phyloP scores from a whole-genome alignment of 2,113 vertebrate genomes.

The Motacilla tschutschensis region DNA sequence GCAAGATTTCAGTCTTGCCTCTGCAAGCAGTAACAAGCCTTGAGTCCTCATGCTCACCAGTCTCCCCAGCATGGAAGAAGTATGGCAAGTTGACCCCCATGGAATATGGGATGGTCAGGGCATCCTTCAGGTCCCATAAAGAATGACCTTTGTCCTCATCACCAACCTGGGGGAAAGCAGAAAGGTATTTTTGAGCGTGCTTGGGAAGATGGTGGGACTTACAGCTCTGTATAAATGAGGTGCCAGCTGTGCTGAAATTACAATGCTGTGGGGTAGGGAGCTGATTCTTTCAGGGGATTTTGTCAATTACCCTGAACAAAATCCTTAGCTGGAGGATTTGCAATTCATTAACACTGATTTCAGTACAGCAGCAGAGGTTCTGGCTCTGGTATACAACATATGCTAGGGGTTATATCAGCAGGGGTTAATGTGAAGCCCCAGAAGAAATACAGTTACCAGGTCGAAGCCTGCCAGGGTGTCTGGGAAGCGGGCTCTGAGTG shows the following conservation, averaged over 20 bases:
- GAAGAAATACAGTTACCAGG: conserved; percentile 74
- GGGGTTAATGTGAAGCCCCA: neutral
- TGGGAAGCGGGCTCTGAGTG: conserved; percentile 77
- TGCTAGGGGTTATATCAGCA: neutral
- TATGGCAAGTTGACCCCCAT: conserved; percentile 77
- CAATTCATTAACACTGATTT: neutral
- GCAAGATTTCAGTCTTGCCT: neutral
- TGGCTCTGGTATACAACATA: neutral
- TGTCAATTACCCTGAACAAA: neutral
- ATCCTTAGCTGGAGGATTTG: conserved; percentile 10
- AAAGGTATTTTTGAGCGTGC: neutral
- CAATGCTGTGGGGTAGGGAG: neutral
- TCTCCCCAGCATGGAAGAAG: conserved; percentile 93
- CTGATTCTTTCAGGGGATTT: neutral
- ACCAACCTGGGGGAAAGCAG: conserved; percentile 78
- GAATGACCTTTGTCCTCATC: conserved; percentile 83
- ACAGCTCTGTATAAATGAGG: neutral
- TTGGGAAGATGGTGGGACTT: neutral
- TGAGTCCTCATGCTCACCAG: conserved; percentile 69
- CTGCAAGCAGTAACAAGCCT: neutral
- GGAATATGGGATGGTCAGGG: conserved; percentile 74
- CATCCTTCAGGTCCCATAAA: conserved; percentile 82
- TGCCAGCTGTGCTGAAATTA: neutral
- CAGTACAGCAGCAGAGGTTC: neutral
- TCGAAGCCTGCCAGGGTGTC: conserved; percentile 88